phyloP scores from a whole-genome alignment of 2,888 invertebrate species.

The Spatulosminthurus flaviceps region DNA sequence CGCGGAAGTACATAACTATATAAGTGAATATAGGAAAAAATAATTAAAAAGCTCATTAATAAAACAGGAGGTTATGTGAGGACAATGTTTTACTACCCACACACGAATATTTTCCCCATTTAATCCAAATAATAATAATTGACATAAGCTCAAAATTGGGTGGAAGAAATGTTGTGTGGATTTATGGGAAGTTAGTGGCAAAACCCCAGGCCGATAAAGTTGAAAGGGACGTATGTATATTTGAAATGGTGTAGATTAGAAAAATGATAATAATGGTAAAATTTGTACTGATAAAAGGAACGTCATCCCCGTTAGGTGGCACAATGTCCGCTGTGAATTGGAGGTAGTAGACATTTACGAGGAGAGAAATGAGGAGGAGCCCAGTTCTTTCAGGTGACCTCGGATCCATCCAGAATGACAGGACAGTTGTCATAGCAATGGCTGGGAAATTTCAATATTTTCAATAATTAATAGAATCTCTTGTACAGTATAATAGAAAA shows the following conservation, averaged over 20 bases:
- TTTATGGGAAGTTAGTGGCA: no score
- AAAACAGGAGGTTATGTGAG: no score
- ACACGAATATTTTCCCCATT: neutral
- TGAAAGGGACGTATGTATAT: no score
- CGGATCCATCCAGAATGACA: conserved; percentile 32
- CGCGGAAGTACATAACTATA: conserved; percentile 24
- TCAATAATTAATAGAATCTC: neutral
- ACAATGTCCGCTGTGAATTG: neutral
- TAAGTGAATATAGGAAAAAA: no score
- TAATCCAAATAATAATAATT: neutral
- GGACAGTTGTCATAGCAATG: neutral
- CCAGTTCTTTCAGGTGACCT: neutral
- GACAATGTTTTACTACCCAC: no score
- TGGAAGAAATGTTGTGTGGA: no score
- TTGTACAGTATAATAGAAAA: neutral
- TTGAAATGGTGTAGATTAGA: no score
- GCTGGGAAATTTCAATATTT: neutral
- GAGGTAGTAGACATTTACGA: neutral
- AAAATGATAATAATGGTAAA: neutral
- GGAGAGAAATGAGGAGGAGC: neutral
- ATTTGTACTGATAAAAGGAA: conserved; percentile 15
- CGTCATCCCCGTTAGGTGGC: conserved; percentile 27
- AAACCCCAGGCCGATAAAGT: no score
- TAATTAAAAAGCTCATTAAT: no score
- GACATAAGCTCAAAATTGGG: no score